phyloP scores from a whole-genome alignment of 1,140 invertebrate genomes.

The Drosophila virilis region DNA sequence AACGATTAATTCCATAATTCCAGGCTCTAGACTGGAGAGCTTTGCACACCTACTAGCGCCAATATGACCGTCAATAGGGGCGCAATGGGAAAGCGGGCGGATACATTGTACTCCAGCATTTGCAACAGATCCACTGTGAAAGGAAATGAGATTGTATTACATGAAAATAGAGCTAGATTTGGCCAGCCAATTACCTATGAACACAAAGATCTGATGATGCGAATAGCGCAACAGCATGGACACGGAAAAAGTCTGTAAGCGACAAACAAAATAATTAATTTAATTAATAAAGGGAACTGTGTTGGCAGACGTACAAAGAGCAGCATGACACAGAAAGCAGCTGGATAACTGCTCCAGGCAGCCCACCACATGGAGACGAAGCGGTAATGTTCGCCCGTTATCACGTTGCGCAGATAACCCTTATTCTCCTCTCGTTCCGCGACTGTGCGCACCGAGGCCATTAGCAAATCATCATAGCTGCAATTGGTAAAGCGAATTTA shows the following conservation, averaged over 20 bases:
- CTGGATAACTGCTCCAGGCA: conserved; percentile 95
- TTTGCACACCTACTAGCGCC: conserved; percentile 96
- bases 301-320: conserved; percentile 96
- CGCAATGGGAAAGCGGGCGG: conserved; percentile 96
- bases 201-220: conserved; percentile 99
- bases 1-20: conserved; percentile 12
- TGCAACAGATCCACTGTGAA: conserved; percentile 96
- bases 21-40: no score
- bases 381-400: conserved; percentile 99
- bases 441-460: conserved; percentile 97
- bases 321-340: conserved; percentile 98
- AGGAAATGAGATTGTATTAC: conserved; percentile 18
- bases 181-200: conserved; percentile 93
- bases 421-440: conserved; percentile 98
- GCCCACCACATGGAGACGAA: conserved; percentile 99
- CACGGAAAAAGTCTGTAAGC: conserved; percentile 96
- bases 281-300: not conserved
- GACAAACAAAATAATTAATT: conserved; percentile 20
- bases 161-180: not conserved
- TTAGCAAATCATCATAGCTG: conserved; percentile 96
- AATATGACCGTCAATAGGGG: conserved; percentile 98
- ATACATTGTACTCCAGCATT: conserved; percentile 97
- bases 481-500: conserved; percentile 2
- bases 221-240: conserved; percentile 99
- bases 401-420: conserved; percentile 97